Percentiles rank a stretch among this genome's conserved stretches.
Evolutionary conservation across 2,113 vertebrate genomes (phyloP).

Genomic region (Tachysurus vachellii): DNA sequence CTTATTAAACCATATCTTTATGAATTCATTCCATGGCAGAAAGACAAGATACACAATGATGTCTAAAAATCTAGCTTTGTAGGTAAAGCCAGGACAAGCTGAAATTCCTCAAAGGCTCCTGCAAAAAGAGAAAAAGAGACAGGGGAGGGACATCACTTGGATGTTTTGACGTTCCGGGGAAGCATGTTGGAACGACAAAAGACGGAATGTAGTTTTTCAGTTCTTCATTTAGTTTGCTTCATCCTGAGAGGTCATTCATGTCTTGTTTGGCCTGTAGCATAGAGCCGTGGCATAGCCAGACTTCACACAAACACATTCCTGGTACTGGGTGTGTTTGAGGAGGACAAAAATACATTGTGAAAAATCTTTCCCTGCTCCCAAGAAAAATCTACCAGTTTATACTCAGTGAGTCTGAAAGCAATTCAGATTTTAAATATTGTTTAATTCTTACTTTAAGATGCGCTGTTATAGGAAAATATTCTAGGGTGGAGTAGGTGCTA

Average conservation of each 20-base stretch:
- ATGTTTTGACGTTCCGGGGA: slow-evolving; percentile 25
- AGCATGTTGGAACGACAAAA: slow-evolving; percentile 31
- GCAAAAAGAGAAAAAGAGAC: slow-evolving; percentile 3
- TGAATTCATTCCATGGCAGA: slow-evolving; percentile 16
- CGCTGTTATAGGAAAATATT: background rate
- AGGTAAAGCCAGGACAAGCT: slow-evolving; percentile 13
- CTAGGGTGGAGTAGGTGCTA: no score
- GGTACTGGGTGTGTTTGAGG: slow-evolving; percentile 27
- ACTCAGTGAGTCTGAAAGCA: background rate
- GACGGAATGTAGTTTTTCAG: slow-evolving; percentile 13
- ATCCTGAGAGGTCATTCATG: slow-evolving; percentile 19
- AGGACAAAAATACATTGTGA: slow-evolving; percentile 16
- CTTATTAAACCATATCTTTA: slow-evolving; percentile 21
- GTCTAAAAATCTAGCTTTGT: slow-evolving; percentile 16
- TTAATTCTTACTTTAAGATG: background rate
- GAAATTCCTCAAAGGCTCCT: slow-evolving; percentile 17
- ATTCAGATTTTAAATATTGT: background rate
- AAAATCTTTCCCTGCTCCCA: background rate
- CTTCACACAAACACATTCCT: slow-evolving; percentile 28
- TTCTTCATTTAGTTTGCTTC: slow-evolving; percentile 2
- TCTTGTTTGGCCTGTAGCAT: slow-evolving; percentile 28
- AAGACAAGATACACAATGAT: slow-evolving; percentile 14
- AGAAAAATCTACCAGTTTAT: background rate
- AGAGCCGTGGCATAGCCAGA: slow-evolving; percentile 15
- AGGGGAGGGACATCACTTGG: slow-evolving; percentile 24